Base-by-base conservation (phyloP, 1,140 invertebrate species). In the Nasonia vitripennis region DNA sequence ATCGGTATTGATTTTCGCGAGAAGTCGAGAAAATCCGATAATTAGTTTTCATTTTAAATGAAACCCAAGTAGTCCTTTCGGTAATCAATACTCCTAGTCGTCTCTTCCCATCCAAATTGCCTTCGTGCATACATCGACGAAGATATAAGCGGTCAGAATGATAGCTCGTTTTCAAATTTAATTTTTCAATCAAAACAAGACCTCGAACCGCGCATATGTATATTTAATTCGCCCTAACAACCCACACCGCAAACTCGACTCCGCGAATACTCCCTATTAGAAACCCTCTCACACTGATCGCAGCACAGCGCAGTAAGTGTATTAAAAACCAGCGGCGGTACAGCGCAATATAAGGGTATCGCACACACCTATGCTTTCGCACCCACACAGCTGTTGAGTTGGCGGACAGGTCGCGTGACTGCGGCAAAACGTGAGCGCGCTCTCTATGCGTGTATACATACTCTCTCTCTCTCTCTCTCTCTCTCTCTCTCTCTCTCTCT, bases 331-430 rank as follows among this genome's bases (percentile, higher is more conserved):
- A 20, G 1, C 17, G 55, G 55, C 5, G 55, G 55, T 62, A 62
- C 55, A 62, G 55, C 55, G 34, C 5, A 27, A 37, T 37, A 62
- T 45, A n/a, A 62, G 55, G 55, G 20, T 62, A 5, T 62, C 55
- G 55, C 7, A 62, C n/a, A 62, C 20, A n/a, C 5, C 14, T 7
- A 20, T 55, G 6, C 1, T 7, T 20, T 20, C 17, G 55, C 20
- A 62, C 20, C 17, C 17, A 62, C 27, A 17, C 68, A 71, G 68
- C 68, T 71, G 68, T 71, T 71, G 68, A 71, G 71, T 34, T 31
- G 45, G 37, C 17, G 71, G 17, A n/a, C 41, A 82, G 62, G 14
- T 84, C 83, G 83, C 83, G 83, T 84, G 83, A 84, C 83, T 84
- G 77, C 75, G 83, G 74, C 67, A 84, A 79, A 79, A 51, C 67